These are phyloP conservation scores for Larimichthys crocea DNA, from an alignment of 2,113 vertebrate genomes.

Conservation along the genomic window DNA sequence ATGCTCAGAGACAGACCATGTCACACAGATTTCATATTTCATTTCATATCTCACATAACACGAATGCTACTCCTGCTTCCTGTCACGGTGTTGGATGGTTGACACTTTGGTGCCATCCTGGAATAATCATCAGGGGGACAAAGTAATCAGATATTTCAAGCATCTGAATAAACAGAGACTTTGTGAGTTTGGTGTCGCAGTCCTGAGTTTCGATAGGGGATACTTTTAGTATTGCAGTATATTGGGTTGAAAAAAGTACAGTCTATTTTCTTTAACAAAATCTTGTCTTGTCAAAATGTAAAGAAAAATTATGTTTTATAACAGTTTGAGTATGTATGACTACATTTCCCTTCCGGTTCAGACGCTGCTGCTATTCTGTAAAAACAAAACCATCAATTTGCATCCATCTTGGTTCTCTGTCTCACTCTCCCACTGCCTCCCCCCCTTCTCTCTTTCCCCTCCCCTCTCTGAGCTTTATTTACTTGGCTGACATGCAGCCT, in stretches of 20 bases:
- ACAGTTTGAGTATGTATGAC: too few relatives aligned
- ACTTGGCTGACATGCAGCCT: constrained; percentile 68
- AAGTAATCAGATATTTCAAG: too few relatives aligned
- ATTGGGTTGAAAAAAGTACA: too few relatives aligned
- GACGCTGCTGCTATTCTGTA: constrained; percentile 22
- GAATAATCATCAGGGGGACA: neutral
- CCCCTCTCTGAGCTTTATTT: constrained; percentile 36
- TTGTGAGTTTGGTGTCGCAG: neutral
- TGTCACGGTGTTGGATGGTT: neutral
- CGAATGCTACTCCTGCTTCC: neutral
- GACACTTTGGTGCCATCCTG: neutral
- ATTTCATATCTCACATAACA: neutral
- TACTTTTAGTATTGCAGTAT: too few relatives aligned
- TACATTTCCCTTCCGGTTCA: constrained; percentile 5
- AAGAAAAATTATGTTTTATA: too few relatives aligned
- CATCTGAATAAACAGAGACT: neutral
- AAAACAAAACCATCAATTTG: constrained; percentile 54
- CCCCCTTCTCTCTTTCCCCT: neutral
- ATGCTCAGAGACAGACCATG: neutral
- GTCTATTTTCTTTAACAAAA: too few relatives aligned
- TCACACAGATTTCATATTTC: neutral
- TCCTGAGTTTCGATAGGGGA: neutral
- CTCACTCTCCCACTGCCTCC: neutral
- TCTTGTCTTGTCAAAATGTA: too few relatives aligned
- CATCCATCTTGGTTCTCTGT: constrained; percentile 29